Evolutionary conservation across 2,113 vertebrate genomes (phyloP).

Genomic region (Dicerorhinus sumatrensis): DNA sequence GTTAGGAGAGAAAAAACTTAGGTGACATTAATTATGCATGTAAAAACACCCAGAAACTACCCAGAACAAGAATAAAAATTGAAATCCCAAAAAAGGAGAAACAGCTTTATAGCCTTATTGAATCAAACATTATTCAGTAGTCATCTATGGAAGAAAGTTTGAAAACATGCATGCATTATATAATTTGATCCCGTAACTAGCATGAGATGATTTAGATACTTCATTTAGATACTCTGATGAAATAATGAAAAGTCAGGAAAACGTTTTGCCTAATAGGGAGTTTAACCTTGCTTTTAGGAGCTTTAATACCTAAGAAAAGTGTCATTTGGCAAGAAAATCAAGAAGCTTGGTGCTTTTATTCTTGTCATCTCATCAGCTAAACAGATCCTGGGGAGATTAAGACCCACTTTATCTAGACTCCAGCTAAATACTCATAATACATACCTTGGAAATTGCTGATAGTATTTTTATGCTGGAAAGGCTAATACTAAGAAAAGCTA

Average conservation of each 20-base stretch:
- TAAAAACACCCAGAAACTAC: background rate
- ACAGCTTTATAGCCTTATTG: background rate
- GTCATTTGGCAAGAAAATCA: conserved; percentile 36
- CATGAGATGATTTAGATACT: background rate
- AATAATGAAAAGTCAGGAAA: background rate
- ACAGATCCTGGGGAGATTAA: conserved; percentile 34
- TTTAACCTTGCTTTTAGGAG: background rate
- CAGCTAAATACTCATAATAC: conserved; percentile 29
- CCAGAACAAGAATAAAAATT: conserved; percentile 15
- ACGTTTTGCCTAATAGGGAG: background rate
- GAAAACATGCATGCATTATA: background rate
- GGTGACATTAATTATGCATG: background rate
- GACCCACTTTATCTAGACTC: conserved; percentile 21
- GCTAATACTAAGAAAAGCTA: conserved; percentile 56
- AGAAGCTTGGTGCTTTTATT: background rate
- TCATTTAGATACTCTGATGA: background rate
- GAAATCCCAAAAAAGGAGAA: background rate
- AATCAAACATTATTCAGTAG: background rate
- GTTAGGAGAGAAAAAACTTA: background rate
- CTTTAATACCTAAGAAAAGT: background rate
- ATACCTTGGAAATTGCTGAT: conserved; percentile 66
- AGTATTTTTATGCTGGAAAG: conserved; percentile 70
- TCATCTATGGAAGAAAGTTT: background rate
- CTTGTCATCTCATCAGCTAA: conserved; percentile 37
- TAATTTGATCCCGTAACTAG: background rate